Evolutionary conservation across 2,113 vertebrate species (phyloP).

Genomic region (Stomatorhinus ivindoensis): DNA sequence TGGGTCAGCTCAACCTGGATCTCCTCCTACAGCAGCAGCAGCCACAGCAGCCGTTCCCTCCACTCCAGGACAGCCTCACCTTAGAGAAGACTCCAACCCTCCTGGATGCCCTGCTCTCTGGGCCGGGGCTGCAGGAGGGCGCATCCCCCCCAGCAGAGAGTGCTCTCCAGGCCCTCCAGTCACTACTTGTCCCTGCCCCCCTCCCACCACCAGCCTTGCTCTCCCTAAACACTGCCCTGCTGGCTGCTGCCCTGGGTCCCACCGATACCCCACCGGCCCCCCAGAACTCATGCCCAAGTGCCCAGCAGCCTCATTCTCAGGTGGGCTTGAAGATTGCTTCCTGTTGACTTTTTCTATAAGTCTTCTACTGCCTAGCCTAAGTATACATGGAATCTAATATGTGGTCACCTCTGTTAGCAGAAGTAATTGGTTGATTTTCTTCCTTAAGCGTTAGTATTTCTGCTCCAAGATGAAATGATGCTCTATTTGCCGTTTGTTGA

Average conservation of each 20-base stretch:
- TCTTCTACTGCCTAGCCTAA: neutral
- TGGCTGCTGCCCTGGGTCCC: conserved; percentile 53
- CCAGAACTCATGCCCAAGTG: neutral
- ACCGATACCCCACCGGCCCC: conserved; percentile 17
- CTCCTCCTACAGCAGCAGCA: conserved; percentile 37
- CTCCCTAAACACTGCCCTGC: conserved; percentile 55
- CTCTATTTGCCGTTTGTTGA: neutral
- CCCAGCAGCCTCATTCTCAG: conserved; percentile 5
- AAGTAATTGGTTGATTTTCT: neutral
- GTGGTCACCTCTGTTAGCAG: neutral
- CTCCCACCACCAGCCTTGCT: conserved; percentile 47
- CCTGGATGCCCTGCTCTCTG: conserved; percentile 47
- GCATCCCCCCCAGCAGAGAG: conserved; percentile 32
- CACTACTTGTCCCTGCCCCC: conserved; percentile 48
- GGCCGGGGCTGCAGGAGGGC: conserved; percentile 48
- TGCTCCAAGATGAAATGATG: neutral
- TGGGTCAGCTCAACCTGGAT: conserved; percentile 36
- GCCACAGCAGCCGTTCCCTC: conserved; percentile 40
- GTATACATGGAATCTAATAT: neutral
- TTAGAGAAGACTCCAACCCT: conserved; percentile 27
- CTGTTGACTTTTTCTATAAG: neutral
- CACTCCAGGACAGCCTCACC: conserved; percentile 30
- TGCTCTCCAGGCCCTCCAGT: conserved; percentile 41
- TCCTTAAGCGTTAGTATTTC: neutral
- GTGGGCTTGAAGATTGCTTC: conserved; percentile 25